A percentile compares a stretch with the other conserved stretches of the same genome.
These are phyloP conservation scores for Scytalopus superciliaris DNA, from an alignment of 2,113 vertebrate species.

Conservation along the genomic window DNA sequence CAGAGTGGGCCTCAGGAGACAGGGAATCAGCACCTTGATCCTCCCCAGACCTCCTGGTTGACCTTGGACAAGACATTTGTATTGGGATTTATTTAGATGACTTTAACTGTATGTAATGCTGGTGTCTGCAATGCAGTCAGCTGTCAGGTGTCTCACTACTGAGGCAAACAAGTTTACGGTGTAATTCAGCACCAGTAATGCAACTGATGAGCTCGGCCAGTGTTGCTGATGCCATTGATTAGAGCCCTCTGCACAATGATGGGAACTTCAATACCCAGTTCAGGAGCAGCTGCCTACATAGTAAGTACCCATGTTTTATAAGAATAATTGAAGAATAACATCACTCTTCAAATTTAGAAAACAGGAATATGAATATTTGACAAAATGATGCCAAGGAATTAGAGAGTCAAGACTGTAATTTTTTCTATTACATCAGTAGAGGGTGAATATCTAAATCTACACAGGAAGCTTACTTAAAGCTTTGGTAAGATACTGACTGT, in stretches of 20 bases:
- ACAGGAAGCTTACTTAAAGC: neutral
- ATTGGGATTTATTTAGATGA: neutral
- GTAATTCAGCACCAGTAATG: neutral
- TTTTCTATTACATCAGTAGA: neutral
- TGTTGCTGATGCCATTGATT: neutral
- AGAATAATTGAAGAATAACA: neutral
- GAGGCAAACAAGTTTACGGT: neutral
- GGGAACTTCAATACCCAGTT: neutral
- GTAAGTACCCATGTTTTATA: neutral
- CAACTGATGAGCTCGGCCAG: neutral
- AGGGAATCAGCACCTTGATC: conserved; percentile 32
- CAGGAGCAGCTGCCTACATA: neutral
- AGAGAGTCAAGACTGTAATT: neutral
- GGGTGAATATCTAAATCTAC: neutral
- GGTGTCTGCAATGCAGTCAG: neutral
- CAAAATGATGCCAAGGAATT: neutral
- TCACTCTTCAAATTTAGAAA: neutral
- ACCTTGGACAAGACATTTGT: neutral
- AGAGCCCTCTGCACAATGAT: neutral
- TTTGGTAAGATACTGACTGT: neutral
- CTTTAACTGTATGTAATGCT: neutral
- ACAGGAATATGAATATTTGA: neutral
- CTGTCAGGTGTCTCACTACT: neutral
- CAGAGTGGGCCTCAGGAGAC: neutral
- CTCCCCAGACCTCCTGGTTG: neutral